Percentiles rank a stretch among this genome's conserved stretches.
These are phyloP conservation scores for Otis tarda DNA, from an alignment of 2,113 vertebrate genomes.

Conservation along the genomic window DNA sequence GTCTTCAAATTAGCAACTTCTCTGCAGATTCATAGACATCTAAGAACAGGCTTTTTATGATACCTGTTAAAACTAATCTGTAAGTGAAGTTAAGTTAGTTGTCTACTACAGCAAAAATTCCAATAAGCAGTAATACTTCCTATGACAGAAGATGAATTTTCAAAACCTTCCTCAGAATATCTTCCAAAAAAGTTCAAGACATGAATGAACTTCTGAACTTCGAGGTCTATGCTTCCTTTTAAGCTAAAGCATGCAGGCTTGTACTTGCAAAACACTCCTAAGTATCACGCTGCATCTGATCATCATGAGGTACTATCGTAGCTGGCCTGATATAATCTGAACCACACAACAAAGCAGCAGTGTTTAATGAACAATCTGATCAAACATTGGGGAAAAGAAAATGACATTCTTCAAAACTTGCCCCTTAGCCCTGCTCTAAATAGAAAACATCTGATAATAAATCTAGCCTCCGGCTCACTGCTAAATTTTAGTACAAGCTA, in stretches of 20 bases:
- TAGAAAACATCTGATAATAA: slow-evolving; percentile 50
- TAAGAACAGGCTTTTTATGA: not conserved
- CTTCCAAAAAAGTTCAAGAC: not conserved
- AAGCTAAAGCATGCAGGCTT: not conserved
- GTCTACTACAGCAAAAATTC: not conserved
- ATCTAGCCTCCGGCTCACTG: not conserved
- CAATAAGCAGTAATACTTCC: not conserved
- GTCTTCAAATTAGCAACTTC: not conserved
- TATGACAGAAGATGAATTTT: not conserved
- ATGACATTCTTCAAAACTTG: not conserved
- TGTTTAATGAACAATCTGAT: slow-evolving; percentile 43
- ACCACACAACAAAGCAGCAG: slow-evolving; percentile 52
- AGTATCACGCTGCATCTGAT: slow-evolving; percentile 50
- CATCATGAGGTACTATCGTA: slow-evolving; percentile 45
- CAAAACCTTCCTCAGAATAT: not conserved
- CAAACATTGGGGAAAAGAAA: slow-evolving; percentile 1
- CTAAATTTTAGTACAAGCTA: slow-evolving; percentile 16
- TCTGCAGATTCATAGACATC: not conserved
- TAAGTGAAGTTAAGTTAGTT: not conserved
- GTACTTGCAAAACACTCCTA: not conserved
- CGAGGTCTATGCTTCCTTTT: not conserved
- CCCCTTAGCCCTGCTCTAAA: slow-evolving; percentile 11
- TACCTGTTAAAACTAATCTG: not conserved
- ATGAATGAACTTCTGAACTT: not conserved
- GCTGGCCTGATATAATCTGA: not conserved